These are phyloP conservation scores for Heliconius cydno DNA, from an alignment of 2,888 invertebrate species.

Conservation along the genomic window DNA sequence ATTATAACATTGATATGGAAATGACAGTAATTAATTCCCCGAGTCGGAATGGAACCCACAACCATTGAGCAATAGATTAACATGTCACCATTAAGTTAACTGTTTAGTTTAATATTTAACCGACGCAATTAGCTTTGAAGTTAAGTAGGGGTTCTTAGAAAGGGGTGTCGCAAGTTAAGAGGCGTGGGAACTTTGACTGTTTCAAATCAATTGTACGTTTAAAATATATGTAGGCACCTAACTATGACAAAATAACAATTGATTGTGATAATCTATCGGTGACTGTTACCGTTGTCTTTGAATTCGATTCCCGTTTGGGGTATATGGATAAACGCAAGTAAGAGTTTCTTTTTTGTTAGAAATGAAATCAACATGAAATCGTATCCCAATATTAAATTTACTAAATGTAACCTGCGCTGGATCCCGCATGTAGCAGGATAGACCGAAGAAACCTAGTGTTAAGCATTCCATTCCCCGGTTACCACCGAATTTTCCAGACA, in stretches of 20 bases:
- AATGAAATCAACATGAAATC: too few species aligned
- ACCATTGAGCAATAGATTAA: constrained; percentile 1
- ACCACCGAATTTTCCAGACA: too few species aligned
- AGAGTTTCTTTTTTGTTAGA: too few species aligned
- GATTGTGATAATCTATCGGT: neutral
- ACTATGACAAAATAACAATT: neutral
- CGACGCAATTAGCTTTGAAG: constrained; percentile 34
- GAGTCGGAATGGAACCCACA: neutral
- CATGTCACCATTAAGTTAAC: neutral
- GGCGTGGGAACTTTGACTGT: constrained; percentile 38
- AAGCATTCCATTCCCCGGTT: neutral
- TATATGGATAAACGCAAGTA: neutral
- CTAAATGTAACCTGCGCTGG: neutral
- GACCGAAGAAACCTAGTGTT: neutral
- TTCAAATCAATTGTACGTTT: neutral
- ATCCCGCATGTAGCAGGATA: neutral
- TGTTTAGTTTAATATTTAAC: constrained; percentile 28
- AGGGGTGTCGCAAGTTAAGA: constrained; percentile 29
- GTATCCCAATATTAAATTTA: too few species aligned
- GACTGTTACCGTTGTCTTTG: neutral
- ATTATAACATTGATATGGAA: too few species aligned
- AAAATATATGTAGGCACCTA: neutral
- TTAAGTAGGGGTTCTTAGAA: constrained; percentile 39
- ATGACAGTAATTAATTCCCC: too few species aligned
- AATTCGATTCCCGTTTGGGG: neutral